Percentiles rank a stretch among this genome's conserved stretches.
Evolutionary conservation across 1,140 invertebrate species (phyloP).

Genomic region (Zaprionus nigranus): DNA sequence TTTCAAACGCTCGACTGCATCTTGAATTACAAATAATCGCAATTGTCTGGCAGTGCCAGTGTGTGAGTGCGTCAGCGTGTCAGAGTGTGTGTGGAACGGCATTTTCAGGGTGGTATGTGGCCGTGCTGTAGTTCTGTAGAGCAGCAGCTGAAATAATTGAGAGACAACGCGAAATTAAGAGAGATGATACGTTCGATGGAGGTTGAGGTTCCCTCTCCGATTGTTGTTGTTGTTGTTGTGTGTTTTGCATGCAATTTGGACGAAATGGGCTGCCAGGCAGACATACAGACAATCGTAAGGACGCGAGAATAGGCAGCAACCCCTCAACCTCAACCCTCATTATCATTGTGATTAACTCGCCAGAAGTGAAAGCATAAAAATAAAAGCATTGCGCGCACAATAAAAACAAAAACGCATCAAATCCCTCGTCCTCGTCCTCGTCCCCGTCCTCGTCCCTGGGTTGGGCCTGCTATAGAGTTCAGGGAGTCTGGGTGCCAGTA

Average conservation of each 20-base stretch:
- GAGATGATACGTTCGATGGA: constrained; percentile 47
- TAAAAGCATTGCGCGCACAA: constrained; percentile 42
- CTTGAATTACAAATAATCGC: constrained; percentile 84
- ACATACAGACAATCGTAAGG: neutral
- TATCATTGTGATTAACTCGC: constrained; percentile 80
- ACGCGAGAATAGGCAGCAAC: constrained; percentile 26
- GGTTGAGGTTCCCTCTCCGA: constrained; percentile 9
- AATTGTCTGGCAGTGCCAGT: constrained; percentile 62
- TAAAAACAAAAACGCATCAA: constrained; percentile 43
- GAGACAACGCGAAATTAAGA: constrained; percentile 75
- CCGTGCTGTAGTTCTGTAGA: constrained; percentile 29
- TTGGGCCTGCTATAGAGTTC: constrained; percentile 16
- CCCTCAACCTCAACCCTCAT: constrained; percentile 68
- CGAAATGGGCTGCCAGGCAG: constrained; percentile 40
- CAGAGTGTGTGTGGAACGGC: constrained; percentile 12
- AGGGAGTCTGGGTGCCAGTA: constrained; percentile 78
- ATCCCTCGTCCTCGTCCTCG: constrained; percentile 46
- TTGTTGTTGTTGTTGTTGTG: constrained; percentile 19
- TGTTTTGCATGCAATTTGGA: constrained; percentile 65
- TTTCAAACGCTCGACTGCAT: constrained; percentile 79
- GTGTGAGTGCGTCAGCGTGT: neutral
- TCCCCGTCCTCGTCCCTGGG: neutral
- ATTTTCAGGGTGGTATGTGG: constrained; percentile 12
- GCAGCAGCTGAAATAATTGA: constrained; percentile 83
- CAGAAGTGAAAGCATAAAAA: constrained; percentile 74